These are phyloP conservation scores for Metacarcinus magister DNA, from an alignment of 2,888 invertebrate genomes.

Conservation along the genomic window DNA sequence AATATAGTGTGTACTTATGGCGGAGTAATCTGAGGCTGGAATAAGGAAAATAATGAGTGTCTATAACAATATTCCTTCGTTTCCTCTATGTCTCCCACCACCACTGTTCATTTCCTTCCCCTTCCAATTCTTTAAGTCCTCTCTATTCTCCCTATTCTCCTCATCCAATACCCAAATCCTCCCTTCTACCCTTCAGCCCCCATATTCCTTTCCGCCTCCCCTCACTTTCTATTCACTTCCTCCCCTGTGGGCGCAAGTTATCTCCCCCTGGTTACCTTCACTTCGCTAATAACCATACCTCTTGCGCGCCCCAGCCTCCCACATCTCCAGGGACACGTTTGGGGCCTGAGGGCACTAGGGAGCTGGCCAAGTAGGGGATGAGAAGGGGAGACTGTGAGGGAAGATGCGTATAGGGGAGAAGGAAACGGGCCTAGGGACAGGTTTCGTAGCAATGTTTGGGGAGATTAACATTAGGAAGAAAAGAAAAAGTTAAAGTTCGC, in stretches of 20 bases:
- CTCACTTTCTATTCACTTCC: not conserved
- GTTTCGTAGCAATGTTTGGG: not conserved
- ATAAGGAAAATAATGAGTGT: too few relatives aligned
- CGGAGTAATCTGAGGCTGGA: too few relatives aligned
- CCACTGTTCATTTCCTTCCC: not conserved
- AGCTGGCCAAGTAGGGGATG: not conserved
- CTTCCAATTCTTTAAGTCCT: not conserved
- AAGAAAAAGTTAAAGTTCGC: too few relatives aligned
- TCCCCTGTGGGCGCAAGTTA: not conserved
- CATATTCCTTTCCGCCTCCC: not conserved
- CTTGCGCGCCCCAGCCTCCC: constrained; percentile 21
- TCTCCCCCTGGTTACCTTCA: constrained; percentile 15
- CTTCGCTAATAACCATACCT: constrained; percentile 26
- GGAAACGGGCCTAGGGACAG: too few relatives aligned
- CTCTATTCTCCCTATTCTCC: not conserved
- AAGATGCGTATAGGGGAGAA: not conserved
- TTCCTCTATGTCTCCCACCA: not conserved
- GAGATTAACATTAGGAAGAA: not conserved
- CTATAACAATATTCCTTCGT: not conserved
- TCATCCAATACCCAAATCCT: not conserved
- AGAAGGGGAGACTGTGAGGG: not conserved
- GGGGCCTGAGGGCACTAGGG: constrained; percentile 10
- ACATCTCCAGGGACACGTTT: not conserved
- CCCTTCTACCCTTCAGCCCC: not conserved
- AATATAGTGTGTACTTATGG: too few relatives aligned